These are phyloP conservation scores for Drosophila affinis DNA, from an alignment of 2,888 invertebrate genomes.

Conservation along the genomic window DNA sequence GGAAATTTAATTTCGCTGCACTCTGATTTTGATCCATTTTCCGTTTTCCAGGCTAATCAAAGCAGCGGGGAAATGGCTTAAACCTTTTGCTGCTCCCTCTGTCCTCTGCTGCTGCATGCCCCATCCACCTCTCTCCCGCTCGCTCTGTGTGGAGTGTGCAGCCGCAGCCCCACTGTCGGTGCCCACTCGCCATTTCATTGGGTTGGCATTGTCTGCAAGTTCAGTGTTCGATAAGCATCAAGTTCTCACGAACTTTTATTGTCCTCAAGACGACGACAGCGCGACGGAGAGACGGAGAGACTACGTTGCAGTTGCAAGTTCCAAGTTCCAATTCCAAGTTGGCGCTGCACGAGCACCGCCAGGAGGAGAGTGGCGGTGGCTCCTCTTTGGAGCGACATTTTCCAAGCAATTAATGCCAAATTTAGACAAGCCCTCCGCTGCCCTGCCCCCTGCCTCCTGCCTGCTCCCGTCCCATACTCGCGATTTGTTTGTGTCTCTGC, in stretches of 20 bases:
- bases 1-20: conserved; percentile 24
- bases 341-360: conserved; percentile 39
- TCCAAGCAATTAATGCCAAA: conserved; percentile 69
- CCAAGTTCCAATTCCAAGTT: conserved; percentile 22
- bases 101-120: neutral
- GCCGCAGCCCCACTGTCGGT: conserved; percentile 2
- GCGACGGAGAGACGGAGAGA: conserved; percentile 1
- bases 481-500: neutral
- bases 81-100: neutral
- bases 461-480: neutral
- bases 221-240: conserved; percentile 80
- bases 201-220: conserved; percentile 50
- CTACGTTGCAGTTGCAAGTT: conserved; percentile 6
- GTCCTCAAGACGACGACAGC: conserved; percentile 51
- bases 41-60: conserved; percentile 33
- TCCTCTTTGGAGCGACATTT: conserved; percentile 45
- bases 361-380: neutral
- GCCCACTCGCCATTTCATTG: conserved; percentile 18
- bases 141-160: neutral
- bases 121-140: neutral
- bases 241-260: conserved; percentile 83
- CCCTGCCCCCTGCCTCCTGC: neutral
- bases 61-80: conserved; percentile 5
- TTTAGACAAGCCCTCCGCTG: conserved; percentile 49
- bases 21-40: conserved; percentile 42